Percentiles rank a stretch among this genome's conserved stretches.
phyloP scores from a whole-genome alignment of 1,140 invertebrate species.

The Tribolium madens region DNA sequence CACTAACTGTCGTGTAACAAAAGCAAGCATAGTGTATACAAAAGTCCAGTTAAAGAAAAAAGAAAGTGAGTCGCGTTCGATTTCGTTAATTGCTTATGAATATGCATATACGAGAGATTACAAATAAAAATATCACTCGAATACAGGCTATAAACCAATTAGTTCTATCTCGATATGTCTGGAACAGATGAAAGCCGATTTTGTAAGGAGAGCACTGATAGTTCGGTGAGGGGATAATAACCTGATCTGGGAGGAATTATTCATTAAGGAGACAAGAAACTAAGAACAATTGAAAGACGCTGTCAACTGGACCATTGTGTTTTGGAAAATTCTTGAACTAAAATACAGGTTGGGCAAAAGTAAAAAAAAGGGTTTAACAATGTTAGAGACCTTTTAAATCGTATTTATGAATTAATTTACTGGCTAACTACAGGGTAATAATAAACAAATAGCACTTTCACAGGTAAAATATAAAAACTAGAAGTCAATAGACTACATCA shows the following conservation, averaged over 20 bases:
- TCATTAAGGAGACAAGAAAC: constrained; percentile 1
- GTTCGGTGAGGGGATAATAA: not conserved
- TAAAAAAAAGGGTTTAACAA: no score
- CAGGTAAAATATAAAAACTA: no score
- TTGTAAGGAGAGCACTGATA: not conserved
- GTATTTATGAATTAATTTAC: no score
- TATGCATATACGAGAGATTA: constrained; percentile 51
- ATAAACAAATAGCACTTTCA: no score
- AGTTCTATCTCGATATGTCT: constrained; percentile 51
- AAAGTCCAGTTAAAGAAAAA: constrained; percentile 21
- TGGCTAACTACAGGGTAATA: no score
- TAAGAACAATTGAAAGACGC: constrained; percentile 28
- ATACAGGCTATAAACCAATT: constrained; percentile 54
- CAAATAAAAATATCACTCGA: constrained; percentile 53
- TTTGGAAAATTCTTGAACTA: no score
- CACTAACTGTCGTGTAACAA: no score
- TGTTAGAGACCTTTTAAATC: no score
- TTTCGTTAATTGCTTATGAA: constrained; percentile 54
- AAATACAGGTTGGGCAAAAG: not conserved
- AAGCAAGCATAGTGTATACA: constrained; percentile 3
- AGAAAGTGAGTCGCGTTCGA: constrained; percentile 36
- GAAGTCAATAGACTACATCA: no score
- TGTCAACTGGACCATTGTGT: constrained; percentile 11
- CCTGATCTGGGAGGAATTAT: constrained; percentile 21
- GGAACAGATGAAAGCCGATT: constrained; percentile 30